Evolutionary conservation across 2,797 vertebrate species (phyloP).

Genomic region (Gymnoscopelus microlampas): DNA sequence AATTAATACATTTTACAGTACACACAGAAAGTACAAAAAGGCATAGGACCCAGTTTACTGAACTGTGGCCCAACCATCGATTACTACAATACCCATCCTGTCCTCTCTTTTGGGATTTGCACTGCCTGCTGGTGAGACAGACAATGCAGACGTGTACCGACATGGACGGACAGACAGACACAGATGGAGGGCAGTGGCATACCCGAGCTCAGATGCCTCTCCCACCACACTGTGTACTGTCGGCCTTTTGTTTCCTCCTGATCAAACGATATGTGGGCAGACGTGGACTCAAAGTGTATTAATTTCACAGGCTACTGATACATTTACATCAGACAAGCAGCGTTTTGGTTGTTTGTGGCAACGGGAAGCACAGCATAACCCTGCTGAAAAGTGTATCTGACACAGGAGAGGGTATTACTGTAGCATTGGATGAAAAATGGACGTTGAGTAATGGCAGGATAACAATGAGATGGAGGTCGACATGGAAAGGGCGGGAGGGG

Average conservation of each 20-base stretch:
- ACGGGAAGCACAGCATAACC: slow-evolving; percentile 10
- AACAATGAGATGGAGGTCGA: not conserved
- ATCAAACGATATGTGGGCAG: slow-evolving; percentile 45
- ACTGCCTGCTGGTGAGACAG: not conserved
- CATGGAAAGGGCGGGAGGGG: not conserved
- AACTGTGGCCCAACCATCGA: slow-evolving; percentile 19
- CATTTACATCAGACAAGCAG: slow-evolving; percentile 15
- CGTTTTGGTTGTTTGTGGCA: not conserved
- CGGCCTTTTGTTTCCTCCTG: slow-evolving; percentile 61
- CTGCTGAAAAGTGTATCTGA: slow-evolving; percentile 12
- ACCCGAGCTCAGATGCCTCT: slow-evolving; percentile 67
- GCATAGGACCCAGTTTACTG: not conserved
- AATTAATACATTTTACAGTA: too few relatives aligned
- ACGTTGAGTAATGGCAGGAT: slow-evolving; percentile 2
- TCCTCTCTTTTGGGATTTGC: slow-evolving; percentile 14
- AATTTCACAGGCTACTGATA: slow-evolving; percentile 36
- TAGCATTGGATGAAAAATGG: not conserved
- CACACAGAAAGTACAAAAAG: too few relatives aligned
- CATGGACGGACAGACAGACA: slow-evolving; percentile 30
- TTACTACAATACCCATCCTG: slow-evolving; percentile 25
- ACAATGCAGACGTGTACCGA: slow-evolving; percentile 28
- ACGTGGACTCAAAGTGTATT: slow-evolving; percentile 18
- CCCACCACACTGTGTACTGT: slow-evolving; percentile 71
- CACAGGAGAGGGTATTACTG: not conserved
- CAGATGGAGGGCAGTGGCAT: slow-evolving; percentile 37